phyloP scores from a whole-genome alignment of 2,888 invertebrate genomes.

The Ariolimax columbianus region DNA sequence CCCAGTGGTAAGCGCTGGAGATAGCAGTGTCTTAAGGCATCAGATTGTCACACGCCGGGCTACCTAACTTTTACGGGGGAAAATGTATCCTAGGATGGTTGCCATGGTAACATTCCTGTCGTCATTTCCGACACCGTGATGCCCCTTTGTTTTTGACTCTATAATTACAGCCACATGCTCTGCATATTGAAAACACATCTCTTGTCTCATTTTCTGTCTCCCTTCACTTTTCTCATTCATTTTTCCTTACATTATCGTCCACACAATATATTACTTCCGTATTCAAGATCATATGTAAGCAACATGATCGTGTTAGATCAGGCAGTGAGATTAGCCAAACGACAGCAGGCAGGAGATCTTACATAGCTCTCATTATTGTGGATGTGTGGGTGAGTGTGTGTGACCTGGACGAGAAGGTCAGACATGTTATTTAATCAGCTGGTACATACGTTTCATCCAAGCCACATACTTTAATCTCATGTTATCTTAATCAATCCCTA shows the following conservation, averaged over 20 bases:
- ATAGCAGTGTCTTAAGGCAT: constrained; percentile 29
- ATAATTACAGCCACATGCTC: neutral
- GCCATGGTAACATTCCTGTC: constrained; percentile 44
- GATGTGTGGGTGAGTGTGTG: too few species aligned
- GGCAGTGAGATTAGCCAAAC: too few species aligned
- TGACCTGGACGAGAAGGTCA: too few species aligned
- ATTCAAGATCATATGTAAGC: neutral
- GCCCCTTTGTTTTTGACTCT: neutral
- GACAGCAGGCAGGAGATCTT: too few species aligned
- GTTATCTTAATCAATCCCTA: too few species aligned
- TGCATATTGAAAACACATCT: neutral
- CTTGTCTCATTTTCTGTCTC: neutral
- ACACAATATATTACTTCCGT: too few species aligned
- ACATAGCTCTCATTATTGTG: too few species aligned
- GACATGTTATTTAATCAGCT: too few species aligned
- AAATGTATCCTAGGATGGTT: constrained; percentile 15
- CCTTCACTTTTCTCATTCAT: neutral
- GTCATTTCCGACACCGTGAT: constrained; percentile 1
- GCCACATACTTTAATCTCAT: too few species aligned
- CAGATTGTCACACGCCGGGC: constrained; percentile 11
- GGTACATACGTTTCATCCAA: too few species aligned
- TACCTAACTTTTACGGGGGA: constrained; percentile 13
- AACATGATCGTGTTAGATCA: neutral
- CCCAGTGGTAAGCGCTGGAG: neutral
- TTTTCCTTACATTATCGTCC: neutral